Percentiles rank a stretch among this genome's conserved stretches.
Evolutionary conservation across 2,797 vertebrate species (phyloP).

Genomic region (Chelidonichthys spinosus): DNA sequence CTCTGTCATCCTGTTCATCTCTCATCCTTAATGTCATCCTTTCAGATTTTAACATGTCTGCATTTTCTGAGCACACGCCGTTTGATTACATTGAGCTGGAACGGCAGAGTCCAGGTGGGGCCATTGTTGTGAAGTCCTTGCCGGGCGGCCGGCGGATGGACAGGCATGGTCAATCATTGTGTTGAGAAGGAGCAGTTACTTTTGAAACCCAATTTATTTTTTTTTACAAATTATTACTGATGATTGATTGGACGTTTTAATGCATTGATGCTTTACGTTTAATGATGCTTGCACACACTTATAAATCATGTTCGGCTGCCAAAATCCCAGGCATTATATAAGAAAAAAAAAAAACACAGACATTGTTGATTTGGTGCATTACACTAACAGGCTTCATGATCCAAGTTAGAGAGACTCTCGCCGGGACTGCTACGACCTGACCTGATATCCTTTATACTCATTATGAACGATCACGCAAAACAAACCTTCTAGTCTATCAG

Average conservation of each 20-base stretch:
- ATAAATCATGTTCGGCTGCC: constrained; percentile 48
- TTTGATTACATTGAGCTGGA: constrained; percentile 74
- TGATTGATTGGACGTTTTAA: constrained; percentile 63
- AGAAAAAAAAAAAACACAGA: constrained; percentile 43
- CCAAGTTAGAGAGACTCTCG: constrained; percentile 8
- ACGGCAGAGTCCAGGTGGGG: constrained; percentile 63
- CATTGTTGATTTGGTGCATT: constrained; percentile 19
- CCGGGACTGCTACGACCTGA: not conserved
- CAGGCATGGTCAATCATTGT: constrained; percentile 51
- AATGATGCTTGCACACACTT: constrained; percentile 42
- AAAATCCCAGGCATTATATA: constrained; percentile 16
- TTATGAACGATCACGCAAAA: not conserved
- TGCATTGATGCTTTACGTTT: constrained; percentile 52
- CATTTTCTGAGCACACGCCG: constrained; percentile 74
- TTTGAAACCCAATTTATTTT: constrained; percentile 55
- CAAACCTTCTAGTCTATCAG: not conserved
- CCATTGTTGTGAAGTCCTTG: constrained; percentile 73
- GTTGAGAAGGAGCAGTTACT: constrained; percentile 38
- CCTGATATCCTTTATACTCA: not conserved
- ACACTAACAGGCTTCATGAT: constrained; percentile 12
- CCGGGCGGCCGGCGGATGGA: constrained; percentile 20
- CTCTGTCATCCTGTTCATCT: constrained; percentile 81
- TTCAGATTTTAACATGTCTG: constrained; percentile 83
- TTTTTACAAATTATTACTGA: constrained; percentile 50
- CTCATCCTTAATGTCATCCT: constrained; percentile 84